phyloP scores from a whole-genome alignment of 1,140 invertebrate genomes.

The Calycopis cecrops region DNA sequence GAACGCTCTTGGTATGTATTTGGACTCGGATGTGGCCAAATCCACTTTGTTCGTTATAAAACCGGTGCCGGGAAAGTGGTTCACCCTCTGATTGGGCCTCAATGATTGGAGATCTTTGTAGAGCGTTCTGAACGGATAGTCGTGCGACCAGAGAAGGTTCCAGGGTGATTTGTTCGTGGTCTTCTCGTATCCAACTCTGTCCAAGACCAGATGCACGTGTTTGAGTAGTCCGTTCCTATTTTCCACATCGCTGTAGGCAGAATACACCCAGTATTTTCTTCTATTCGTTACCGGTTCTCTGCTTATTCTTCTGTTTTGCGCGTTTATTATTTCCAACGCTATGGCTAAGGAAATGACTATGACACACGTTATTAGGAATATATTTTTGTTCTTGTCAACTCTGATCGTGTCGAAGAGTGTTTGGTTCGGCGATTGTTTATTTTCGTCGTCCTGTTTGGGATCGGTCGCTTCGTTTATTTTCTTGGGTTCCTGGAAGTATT shows the following conservation, averaged over 20 bases:
- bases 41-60: constrained; percentile 97
- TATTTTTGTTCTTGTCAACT: constrained; percentile 34
- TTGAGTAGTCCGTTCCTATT: constrained; percentile 78
- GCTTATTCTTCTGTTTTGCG: constrained; percentile 34
- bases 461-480: constrained; percentile 7
- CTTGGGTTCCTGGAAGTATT: constrained; percentile 10
- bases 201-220: constrained; percentile 86
- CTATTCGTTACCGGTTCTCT: constrained; percentile 30
- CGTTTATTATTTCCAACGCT: constrained; percentile 48
- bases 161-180: constrained; percentile 80
- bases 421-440: neutral
- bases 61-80: constrained; percentile 96
- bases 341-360: constrained; percentile 50
- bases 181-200: constrained; percentile 82
- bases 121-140: constrained; percentile 89
- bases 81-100: constrained; percentile 87
- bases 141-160: constrained; percentile 94
- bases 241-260: constrained; percentile 42
- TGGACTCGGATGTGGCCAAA: constrained; percentile 85
- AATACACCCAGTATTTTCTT: constrained; percentile 59
- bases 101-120: constrained; percentile 76
- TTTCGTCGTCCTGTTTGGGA: neutral
- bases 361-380: constrained; percentile 53
- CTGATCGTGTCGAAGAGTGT: constrained; percentile 15
- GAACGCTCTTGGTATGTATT: constrained; percentile 91